Base-by-base conservation (phyloP, 2,113 vertebrate genomes). In the Microcebus murinus region DNA sequence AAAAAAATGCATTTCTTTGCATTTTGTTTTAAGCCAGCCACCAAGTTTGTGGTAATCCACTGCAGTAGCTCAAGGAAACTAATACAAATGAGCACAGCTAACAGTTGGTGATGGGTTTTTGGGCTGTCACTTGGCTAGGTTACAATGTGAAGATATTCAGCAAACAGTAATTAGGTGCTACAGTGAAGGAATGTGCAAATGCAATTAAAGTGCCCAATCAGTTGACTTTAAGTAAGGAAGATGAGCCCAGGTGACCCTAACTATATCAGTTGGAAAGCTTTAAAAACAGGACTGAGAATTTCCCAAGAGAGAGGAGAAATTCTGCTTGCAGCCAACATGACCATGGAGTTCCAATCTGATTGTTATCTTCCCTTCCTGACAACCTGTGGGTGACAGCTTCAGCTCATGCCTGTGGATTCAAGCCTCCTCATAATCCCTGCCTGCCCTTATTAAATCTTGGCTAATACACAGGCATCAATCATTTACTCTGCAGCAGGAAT, bases 381-480 rank as follows among this genome's bases (percentile, higher is more conserved):
- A 80, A 67, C 7, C n/a, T n/a, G 0, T 2, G 18, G 23, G 36
- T 13, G 12, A 39, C 1, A 48, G 10, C 14, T 76, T 71, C 11
- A 59, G 18, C 10, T 73, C n/a, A 34, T 42, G 2, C 55, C 36
- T 13, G 3, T 21, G 25, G 7, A 1, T 2, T n/a, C n/a, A 42
- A 50, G 27, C 18, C 18, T 10, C 8, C 6, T 63, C 4, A 0
- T 50, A 83, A 63, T 31, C 8, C 76, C 86, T 88, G 50, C 57
- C 74, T 63, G 7, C 18, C 68, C 29, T 48, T 21, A 18, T 59
- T 48, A 70, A 87, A 71, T 80, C 39, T 61, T 79, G n/a, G 3
- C 34, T 52, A 18, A n/a, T 29, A 36, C 14, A 11, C 0, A 77
- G 27, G 8, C 12, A 6, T 21, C 8, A 13, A 36, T 1, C 15